These are phyloP conservation scores for Pseudoips prasinana DNA, from an alignment of 2,888 invertebrate species.

Conservation along the genomic window DNA sequence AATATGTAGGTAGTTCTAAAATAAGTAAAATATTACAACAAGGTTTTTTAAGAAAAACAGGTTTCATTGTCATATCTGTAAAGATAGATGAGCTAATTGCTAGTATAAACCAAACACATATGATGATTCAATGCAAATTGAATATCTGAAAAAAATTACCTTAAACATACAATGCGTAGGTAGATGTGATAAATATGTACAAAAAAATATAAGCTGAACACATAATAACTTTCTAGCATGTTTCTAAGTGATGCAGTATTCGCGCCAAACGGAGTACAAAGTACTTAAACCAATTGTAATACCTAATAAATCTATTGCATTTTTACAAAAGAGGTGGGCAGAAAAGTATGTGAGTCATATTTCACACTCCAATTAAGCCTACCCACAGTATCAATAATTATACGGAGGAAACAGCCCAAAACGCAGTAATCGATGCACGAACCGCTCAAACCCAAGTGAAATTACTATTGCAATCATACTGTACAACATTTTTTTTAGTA, in stretches of 20 bases:
- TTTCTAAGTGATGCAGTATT: conserved; percentile 8
- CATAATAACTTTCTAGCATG: conserved; percentile 12
- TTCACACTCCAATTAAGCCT: conserved; percentile 80
- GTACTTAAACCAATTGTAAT: conserved; percentile 21
- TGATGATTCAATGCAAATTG: conserved; percentile 53
- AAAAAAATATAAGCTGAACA: conserved; percentile 9
- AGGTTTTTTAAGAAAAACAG: conserved; percentile 7
- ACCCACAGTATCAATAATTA: conserved; percentile 73
- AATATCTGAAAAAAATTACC: conserved; percentile 40
- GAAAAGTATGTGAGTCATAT: conserved; percentile 69
- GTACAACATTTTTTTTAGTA: conserved; percentile 30
- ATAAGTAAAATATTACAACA: conserved; percentile 14
- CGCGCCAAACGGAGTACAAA: conserved; percentile 7
- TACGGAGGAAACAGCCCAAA: conserved; percentile 66
- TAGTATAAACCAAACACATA: conserved; percentile 38
- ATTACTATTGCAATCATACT: conserved; percentile 43
- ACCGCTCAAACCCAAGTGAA: conserved; percentile 63
- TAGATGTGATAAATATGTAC: conserved; percentile 18
- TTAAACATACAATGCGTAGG: conserved; percentile 34
- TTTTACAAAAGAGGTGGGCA: conserved; percentile 66
- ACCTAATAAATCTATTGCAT: conserved; percentile 53
- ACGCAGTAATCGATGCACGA: conserved; percentile 65
- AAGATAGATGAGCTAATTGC: conserved; percentile 34
- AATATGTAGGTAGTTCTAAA: conserved; percentile 22
- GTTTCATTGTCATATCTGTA: conserved; percentile 15